Conservation (phyloP, 2,888 invertebrate species). For the Sinopyrophorus schimmeli region DNA sequence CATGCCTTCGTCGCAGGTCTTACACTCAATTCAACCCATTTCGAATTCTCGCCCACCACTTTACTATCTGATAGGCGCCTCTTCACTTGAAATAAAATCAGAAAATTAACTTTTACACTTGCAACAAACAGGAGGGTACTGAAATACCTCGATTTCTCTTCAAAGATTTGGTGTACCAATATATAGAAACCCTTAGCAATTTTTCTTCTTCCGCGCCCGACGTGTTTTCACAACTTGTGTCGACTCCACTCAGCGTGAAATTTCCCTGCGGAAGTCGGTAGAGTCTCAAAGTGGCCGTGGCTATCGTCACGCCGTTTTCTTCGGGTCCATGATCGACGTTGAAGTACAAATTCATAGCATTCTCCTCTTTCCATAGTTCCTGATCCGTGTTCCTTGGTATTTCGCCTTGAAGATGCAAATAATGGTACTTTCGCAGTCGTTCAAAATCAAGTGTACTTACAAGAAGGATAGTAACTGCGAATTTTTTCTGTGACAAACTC, state of each 20-base stretch:
- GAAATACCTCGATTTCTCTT: conserved; percentile 60
- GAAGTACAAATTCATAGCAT: conserved; percentile 62
- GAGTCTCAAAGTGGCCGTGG: conserved; percentile 59
- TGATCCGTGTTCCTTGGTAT: conserved; percentile 60
- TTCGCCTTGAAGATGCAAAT: too few species aligned
- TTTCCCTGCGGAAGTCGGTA: conserved; percentile 58
- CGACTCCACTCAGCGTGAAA: conserved; percentile 32
- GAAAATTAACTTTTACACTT: neutral
- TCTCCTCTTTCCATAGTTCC: conserved; percentile 59
- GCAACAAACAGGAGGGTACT: too few species aligned
- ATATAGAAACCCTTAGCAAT: conserved; percentile 62
- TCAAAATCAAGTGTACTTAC: conserved; percentile 41
- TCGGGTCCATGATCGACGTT: conserved; percentile 56
- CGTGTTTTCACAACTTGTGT: conserved; percentile 33
- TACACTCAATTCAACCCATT: conserved; percentile 58
- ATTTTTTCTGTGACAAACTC: conserved; percentile 48
- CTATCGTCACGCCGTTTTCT: conserved; percentile 56
- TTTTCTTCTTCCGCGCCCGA: conserved; percentile 56
- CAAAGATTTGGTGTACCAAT: conserved; percentile 61
- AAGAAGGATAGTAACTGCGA: conserved; percentile 51
- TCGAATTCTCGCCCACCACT: conserved; percentile 51
- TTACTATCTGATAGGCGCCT: conserved; percentile 57
- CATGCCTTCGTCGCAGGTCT: conserved; percentile 55
- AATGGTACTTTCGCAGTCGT: too few species aligned
- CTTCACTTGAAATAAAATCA: conserved; percentile 51